Evolutionary conservation across 2,888 invertebrate genomes (phyloP), one percentile per base, ranked within the genome.

Genomic region (Nineta flava): DNA sequence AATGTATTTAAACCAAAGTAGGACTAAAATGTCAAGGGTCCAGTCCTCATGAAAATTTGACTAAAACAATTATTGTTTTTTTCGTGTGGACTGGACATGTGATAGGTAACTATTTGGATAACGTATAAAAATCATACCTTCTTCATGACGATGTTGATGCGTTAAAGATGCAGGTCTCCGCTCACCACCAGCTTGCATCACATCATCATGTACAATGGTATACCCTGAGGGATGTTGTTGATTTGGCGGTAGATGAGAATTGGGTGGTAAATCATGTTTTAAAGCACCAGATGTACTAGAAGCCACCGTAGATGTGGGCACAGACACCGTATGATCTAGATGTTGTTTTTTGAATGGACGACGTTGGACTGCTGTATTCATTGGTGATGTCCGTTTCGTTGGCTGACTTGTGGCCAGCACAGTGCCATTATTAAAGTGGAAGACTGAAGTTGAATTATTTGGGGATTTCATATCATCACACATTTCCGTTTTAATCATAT

Each of bases 331-430:
- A 46, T n/a, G 13, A 41, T 43, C 47, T 45, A 51, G 13, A 52
- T 66, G 65, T 13, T 67, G 57, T 51, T 73, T 65, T 54, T 71
- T 67, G 12, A 65, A 58, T 43, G 68, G 68, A 40, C 72, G 15
- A 13, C 44, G 44, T 44, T 21, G 44, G 10, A 15, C 38, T 10
- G 2, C 4, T 13, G 16, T 5, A 15, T 9, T n/a, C n/a, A 44
- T 26, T 19, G 44, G 44, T 13, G 44, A 44, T 13, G n/a, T 3
- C 3, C 44, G 44, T 21, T 44, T 44, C 2, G 35, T 13, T 13
- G 35, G 4, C 19, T 19, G 19, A 13, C 2, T 16, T 5, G 10
- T 9, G 2, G 10, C 3, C 16, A 44, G 5, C 12, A 19, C 44
- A 10, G 43, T 2, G 12, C 17, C 19, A 13, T 13, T 19, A 26